Evolutionary conservation across 2,888 invertebrate species (phyloP).

Genomic region (Embidobia sp.): DNA sequence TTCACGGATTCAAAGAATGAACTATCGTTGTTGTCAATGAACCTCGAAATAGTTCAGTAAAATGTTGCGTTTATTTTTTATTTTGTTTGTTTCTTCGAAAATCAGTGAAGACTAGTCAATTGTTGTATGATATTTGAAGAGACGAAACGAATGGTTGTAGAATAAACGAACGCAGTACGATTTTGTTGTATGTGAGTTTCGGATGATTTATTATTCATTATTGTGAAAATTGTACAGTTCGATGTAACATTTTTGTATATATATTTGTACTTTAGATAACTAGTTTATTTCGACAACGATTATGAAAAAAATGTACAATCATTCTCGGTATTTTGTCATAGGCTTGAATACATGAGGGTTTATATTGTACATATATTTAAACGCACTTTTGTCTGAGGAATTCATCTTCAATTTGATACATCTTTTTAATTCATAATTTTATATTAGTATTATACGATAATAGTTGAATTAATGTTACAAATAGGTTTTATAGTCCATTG

Average conservation of each 20-base stretch:
- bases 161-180: conserved; percentile 5
- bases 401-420: conserved; percentile 21
- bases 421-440: background rate
- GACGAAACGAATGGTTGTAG: conserved; percentile 22
- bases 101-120: conserved; percentile 69
- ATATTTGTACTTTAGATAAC: conserved; percentile 6
- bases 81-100: conserved; percentile 55
- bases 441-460: conserved; percentile 34
- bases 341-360: conserved; percentile 3
- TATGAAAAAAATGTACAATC: conserved; percentile 9
- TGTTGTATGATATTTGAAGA: conserved; percentile 63
- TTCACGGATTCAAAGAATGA: conserved; percentile 11
- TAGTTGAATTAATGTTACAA: background rate
- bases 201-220: conserved; percentile 11
- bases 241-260: conserved; percentile 34
- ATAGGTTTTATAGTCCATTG: conserved; percentile 9
- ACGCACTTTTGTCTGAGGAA: background rate
- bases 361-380: conserved; percentile 21
- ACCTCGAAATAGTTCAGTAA: conserved; percentile 14
- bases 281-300: conserved; percentile 2
- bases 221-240: conserved; percentile 20
- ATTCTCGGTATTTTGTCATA: conserved; percentile 24
- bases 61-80: conserved; percentile 6
- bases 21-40: conserved; percentile 1
- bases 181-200: conserved; percentile 5